Percentiles rank a stretch among this genome's conserved stretches.
These are phyloP conservation scores for Zoanthus gigantus DNA, from an alignment of 92 coral and sea anemone genomes.

Conservation along the genomic window DNA sequence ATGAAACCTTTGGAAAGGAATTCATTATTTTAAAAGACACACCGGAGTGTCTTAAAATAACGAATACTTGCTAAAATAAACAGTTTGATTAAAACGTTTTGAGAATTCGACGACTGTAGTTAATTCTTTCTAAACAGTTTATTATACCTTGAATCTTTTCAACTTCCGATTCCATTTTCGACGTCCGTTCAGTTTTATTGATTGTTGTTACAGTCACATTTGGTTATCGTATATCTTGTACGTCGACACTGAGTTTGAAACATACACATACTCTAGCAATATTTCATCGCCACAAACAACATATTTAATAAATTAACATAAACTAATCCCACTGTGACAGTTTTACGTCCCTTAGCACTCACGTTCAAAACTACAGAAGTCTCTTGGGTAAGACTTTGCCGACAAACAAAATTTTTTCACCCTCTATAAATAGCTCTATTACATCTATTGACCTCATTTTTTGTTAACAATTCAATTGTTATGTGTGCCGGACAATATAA, in stretches of 20 bases:
- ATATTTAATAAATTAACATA: conserved; percentile 24
- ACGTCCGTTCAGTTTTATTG: background rate
- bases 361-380: background rate
- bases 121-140: background rate
- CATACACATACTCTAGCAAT: conserved; percentile 14
- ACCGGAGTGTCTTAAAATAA: background rate
- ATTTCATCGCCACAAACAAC: background rate
- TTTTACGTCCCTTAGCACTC: background rate
- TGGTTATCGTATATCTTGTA: background rate
- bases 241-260: background rate
- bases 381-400: background rate
- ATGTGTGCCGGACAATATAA: background rate
- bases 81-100: background rate
- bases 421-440: no score
- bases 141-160: background rate
- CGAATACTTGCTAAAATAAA: background rate
- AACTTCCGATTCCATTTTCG: background rate
- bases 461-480: background rate
- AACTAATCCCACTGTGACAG: conserved; percentile 15
- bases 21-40: background rate
- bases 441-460: background rate
- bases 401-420: conserved; percentile 2
- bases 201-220: background rate
- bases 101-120: background rate
- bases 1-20: no score